A percentile compares a stretch with the other conserved stretches of the same genome.
These are phyloP conservation scores for Erethizon dorsatum DNA, from an alignment of 2,797 vertebrate genomes.

Conservation along the genomic window DNA sequence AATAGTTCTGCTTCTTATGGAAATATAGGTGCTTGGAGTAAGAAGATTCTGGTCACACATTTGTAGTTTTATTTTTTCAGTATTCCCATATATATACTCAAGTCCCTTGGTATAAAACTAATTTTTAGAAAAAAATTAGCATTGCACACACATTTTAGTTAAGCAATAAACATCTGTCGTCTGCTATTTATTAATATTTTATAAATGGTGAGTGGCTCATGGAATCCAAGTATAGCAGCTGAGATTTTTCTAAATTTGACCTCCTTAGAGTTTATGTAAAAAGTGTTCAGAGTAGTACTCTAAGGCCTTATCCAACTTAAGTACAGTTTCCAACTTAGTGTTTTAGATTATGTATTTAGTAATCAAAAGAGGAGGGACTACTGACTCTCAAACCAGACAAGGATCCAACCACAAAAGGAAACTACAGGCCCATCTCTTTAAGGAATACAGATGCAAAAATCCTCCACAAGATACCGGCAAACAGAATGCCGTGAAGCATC, in stretches of 20 bases:
- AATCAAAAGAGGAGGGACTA: conserved; percentile 67
- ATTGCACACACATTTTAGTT: conserved; percentile 89
- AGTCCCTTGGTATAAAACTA: conserved; percentile 83
- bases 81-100: conserved; percentile 82
- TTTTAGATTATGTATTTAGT: conserved; percentile 85
- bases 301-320: conserved; percentile 85
- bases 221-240: conserved; percentile 91
- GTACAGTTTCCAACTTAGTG: conserved; percentile 83
- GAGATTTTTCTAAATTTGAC: conserved; percentile 91
- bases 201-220: conserved; percentile 88
- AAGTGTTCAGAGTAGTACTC: conserved; percentile 87
- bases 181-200: conserved; percentile 93
- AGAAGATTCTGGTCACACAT: conserved; percentile 77
- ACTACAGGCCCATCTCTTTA: not conserved
- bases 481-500: not conserved
- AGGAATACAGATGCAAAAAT: not conserved
- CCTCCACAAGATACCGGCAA: not conserved
- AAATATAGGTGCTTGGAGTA: conserved; percentile 47
- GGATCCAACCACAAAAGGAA: not conserved
- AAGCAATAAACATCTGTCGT: conserved; percentile 91
- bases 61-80: conserved; percentile 74
- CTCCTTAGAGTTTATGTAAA: conserved; percentile 90
- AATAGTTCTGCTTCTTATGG: conserved; percentile 63
- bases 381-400: not conserved
- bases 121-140: conserved; percentile 85